phyloP scores from a whole-genome alignment of 2,113 vertebrate genomes.

The Ciconia stormi region DNA sequence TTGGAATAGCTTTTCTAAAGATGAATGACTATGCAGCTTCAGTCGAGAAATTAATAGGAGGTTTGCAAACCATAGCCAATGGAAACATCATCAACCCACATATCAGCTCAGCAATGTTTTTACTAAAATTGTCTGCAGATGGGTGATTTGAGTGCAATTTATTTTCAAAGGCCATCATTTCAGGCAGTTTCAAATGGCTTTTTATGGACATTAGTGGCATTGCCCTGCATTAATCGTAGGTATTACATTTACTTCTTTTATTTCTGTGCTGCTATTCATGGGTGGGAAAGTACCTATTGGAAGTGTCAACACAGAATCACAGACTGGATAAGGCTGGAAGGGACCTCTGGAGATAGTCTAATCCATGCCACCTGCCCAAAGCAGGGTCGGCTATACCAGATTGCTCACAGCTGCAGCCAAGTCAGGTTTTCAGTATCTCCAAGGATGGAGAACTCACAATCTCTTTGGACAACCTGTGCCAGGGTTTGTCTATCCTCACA shows the following conservation, averaged over 20 bases:
- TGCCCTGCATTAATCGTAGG: neutral
- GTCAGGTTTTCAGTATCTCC: neutral
- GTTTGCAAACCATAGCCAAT: slow-evolving; percentile 37
- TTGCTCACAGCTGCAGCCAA: neutral
- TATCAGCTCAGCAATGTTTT: slow-evolving; percentile 41
- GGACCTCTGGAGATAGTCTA: neutral
- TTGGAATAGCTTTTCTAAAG: slow-evolving; percentile 44
- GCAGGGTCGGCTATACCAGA: neutral
- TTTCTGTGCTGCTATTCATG: neutral
- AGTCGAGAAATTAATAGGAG: slow-evolving; percentile 37
- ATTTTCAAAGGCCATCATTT: slow-evolving; percentile 53
- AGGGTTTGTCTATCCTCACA: neutral
- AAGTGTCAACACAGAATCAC: neutral
- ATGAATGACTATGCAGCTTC: neutral
- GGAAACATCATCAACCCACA: slow-evolving; percentile 25
- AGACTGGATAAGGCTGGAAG: neutral
- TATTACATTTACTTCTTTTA: neutral
- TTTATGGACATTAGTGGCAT: neutral
- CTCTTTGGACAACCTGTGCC: neutral
- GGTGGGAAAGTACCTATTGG: neutral
- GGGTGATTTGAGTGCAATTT: slow-evolving; percentile 41
- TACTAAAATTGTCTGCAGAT: slow-evolving; percentile 39
- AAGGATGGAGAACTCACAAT: neutral
- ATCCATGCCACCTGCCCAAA: neutral
- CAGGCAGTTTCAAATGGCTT: slow-evolving; percentile 21